These are phyloP conservation scores for Ophion slaviceki DNA, from an alignment of 2,888 invertebrate species.

Conservation along the genomic window DNA sequence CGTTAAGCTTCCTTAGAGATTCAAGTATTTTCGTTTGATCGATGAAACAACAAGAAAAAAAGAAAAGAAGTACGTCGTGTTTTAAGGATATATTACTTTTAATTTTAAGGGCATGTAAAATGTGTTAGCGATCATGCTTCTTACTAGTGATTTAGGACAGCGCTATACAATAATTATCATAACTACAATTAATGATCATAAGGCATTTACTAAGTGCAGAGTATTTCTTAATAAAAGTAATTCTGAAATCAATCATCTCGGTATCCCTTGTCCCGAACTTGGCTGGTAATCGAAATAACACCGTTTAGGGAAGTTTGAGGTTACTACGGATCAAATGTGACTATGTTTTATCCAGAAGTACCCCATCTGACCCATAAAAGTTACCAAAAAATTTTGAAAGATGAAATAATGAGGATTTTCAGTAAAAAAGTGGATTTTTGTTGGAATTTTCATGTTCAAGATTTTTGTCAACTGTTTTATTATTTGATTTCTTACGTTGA, in stretches of 20 bases:
- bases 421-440: no score
- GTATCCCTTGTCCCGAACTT: slow-evolving; percentile 3
- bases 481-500: no score
- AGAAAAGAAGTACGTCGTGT: slow-evolving; percentile 77
- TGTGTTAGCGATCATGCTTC: slow-evolving; percentile 83
- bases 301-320: no score
- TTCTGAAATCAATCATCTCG: slow-evolving; percentile 76
- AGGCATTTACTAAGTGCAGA: slow-evolving; percentile 84
- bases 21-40: slow-evolving; percentile 77
- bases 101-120: slow-evolving; percentile 83
- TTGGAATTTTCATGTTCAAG: no score
- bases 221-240: slow-evolving; percentile 84
- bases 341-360: no score
- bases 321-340: no score
- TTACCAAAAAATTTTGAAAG: no score
- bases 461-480: no score
- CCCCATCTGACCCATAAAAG: no score
- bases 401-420: no score
- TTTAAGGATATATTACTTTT: slow-evolving; percentile 81
- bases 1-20: slow-evolving; percentile 68
- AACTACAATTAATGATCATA: slow-evolving; percentile 82
- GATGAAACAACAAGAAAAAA: slow-evolving; percentile 40
- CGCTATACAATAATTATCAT: slow-evolving; percentile 83
- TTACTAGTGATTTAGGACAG: slow-evolving; percentile 82
- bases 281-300: no score